Percentiles rank a stretch among this genome's conserved stretches.
Evolutionary conservation across 92 coral and sea anemone species (phyloP).

Genomic region (Epizoanthus illoricatus): DNA sequence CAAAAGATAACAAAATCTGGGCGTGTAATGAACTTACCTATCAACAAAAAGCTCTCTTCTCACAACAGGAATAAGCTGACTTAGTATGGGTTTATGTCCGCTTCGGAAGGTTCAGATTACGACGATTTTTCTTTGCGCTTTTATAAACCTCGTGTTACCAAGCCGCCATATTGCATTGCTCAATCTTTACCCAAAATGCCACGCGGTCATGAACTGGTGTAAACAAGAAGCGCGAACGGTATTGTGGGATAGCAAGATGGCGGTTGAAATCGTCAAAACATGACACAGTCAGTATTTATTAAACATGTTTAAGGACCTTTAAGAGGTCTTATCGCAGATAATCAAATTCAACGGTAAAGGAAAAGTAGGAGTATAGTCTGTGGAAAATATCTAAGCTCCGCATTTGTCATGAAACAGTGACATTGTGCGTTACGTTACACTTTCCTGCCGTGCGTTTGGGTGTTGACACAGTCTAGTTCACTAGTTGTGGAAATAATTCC

Average conservation of each 20-base stretch:
- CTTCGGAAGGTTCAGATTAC: background rate
- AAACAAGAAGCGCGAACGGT: background rate
- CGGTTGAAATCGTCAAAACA: conserved; percentile 3
- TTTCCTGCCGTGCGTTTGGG: no score
- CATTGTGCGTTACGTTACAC: no score
- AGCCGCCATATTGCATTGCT: background rate
- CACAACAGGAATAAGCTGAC: background rate
- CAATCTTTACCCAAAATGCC: conserved; percentile 1
- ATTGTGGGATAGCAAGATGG: conserved; percentile 34
- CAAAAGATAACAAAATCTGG: background rate
- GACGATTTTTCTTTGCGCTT: background rate
- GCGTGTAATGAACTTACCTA: conserved; percentile 7
- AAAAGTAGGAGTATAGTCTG: background rate
- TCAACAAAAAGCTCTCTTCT: background rate
- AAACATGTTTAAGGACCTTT: background rate
- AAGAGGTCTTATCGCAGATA: background rate
- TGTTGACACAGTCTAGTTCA: background rate
- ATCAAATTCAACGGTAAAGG: background rate
- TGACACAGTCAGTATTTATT: no score
- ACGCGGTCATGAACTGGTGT: background rate
- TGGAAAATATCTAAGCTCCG: no score
- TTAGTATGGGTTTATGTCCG: background rate
- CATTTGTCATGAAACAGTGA: no score
- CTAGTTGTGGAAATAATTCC: background rate
- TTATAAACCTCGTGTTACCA: conserved; percentile 19